phyloP scores from a whole-genome alignment of 1,140 invertebrate species.

The Xylocopa sonorina region DNA sequence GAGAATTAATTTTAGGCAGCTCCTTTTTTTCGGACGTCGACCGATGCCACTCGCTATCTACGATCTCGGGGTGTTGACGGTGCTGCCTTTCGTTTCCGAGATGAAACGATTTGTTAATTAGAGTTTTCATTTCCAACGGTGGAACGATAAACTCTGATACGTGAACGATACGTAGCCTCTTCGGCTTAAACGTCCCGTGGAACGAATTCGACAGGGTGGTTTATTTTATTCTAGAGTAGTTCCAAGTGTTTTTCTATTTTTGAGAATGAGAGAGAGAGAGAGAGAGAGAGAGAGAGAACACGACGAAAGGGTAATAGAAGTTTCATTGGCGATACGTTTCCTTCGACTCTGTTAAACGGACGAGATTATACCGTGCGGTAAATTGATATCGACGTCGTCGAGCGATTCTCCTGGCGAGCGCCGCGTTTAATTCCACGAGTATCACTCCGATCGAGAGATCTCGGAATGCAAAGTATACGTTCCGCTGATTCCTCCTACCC shows the following conservation, averaged over 20 bases:
- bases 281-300: no score
- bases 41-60: not conserved
- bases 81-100: no score
- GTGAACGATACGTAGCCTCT: no score
- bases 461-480: slow-evolving; percentile 29
- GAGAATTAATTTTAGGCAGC: slow-evolving; percentile 25
- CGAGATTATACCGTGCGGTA: slow-evolving; percentile 6
- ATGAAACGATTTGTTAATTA: not conserved
- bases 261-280: no score
- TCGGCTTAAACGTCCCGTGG: no score
- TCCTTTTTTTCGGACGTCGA: not conserved
- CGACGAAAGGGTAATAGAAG: not conserved
- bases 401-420: not conserved
- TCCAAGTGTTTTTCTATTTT: no score
- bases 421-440: slow-evolving; percentile 22
- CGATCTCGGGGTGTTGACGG: not conserved
- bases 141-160: no score
- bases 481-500: not conserved
- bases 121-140: not conserved
- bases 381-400: slow-evolving; percentile 24
- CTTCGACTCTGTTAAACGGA: not conserved
- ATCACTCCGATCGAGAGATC: slow-evolving; percentile 29
- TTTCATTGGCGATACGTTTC: slow-evolving; percentile 16
- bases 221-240: no score
- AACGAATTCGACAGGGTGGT: no score